phyloP scores from a whole-genome alignment of 2,113 vertebrate species.

The Sinocyclocheilus grahami region DNA sequence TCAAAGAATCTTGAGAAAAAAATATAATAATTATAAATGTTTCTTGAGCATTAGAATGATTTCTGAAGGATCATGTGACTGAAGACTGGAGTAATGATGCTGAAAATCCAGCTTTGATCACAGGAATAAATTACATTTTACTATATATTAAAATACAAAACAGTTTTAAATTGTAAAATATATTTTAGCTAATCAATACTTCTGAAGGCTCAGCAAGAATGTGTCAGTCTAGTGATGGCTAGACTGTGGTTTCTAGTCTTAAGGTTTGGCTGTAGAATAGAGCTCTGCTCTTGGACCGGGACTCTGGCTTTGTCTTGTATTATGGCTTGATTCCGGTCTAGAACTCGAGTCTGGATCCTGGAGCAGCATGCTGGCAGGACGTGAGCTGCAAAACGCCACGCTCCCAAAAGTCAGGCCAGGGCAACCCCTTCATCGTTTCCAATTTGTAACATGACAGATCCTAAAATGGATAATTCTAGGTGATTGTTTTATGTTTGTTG shows the following conservation, averaged over 20 bases:
- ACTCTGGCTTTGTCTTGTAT: neutral
- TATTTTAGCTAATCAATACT: neutral
- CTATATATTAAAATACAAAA: neutral
- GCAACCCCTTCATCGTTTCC: slow-evolving; percentile 45
- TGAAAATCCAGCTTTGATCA: too few species aligned
- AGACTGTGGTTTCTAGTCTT: neutral
- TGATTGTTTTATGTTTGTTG: slow-evolving; percentile 63
- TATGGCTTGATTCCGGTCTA: neutral
- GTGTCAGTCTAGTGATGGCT: neutral
- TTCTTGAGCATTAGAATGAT: too few species aligned
- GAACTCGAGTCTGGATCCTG: neutral
- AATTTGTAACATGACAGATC: slow-evolving; percentile 65
- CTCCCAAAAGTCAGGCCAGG: slow-evolving; percentile 55
- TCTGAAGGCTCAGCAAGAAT: neutral
- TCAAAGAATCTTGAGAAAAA: too few species aligned
- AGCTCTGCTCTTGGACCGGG: neutral
- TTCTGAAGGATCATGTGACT: too few species aligned
- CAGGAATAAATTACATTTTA: too few species aligned
- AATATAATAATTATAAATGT: too few species aligned
- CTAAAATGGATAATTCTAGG: slow-evolving; percentile 64
- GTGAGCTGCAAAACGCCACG: slow-evolving; percentile 10
- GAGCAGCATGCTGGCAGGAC: neutral
- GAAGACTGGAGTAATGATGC: too few species aligned
- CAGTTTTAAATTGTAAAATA: neutral
- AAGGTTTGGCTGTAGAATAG: neutral